A percentile compares a stretch with the other conserved stretches of the same genome.
Conservation (phyloP, 2,113 vertebrate genomes). For the Oncorhynchus masou region DNA sequence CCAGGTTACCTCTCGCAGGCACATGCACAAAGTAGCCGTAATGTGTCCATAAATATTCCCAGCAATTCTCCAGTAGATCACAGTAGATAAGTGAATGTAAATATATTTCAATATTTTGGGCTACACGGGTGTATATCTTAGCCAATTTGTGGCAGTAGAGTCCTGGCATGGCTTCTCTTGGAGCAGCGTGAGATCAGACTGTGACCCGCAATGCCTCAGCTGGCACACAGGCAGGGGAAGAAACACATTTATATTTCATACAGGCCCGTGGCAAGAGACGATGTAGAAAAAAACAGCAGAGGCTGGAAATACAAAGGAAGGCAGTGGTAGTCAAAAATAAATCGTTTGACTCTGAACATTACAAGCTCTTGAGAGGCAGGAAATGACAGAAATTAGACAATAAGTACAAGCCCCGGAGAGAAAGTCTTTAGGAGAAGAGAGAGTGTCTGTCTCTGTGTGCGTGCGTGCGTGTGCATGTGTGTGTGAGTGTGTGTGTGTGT, state of each 20-base stretch:
- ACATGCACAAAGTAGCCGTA: background rate
- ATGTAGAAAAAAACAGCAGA: conserved; percentile 65
- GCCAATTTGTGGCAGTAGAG: conserved; percentile 14
- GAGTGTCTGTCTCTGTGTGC: background rate
- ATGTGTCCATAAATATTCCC: background rate
- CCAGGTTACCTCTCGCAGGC: background rate
- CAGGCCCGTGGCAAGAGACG: conserved; percentile 62
- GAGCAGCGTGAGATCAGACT: conserved; percentile 54
- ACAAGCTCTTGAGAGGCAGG: conserved; percentile 27
- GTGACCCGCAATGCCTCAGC: conserved; percentile 33
- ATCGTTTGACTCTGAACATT: conserved; percentile 29
- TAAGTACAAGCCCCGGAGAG: conserved; percentile 30
- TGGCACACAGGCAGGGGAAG: conserved; percentile 36
- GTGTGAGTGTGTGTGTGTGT: background rate
- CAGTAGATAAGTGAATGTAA: conserved; percentile 16
- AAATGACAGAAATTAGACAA: conserved; percentile 25
- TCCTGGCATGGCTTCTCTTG: conserved; percentile 19
- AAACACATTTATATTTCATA: conserved; percentile 71
- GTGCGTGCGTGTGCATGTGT: background rate
- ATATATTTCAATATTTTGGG: background rate
- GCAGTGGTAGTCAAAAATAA: conserved; percentile 26
- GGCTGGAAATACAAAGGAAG: conserved; percentile 25
- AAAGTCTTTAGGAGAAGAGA: conserved; percentile 10
- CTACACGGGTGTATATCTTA: background rate
- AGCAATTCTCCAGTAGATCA: background rate